A percentile compares a stretch with the other conserved stretches of the same genome.
Evolutionary conservation across 2,888 invertebrate species (phyloP).

Genomic region (Drosophila peninsularis): DNA sequence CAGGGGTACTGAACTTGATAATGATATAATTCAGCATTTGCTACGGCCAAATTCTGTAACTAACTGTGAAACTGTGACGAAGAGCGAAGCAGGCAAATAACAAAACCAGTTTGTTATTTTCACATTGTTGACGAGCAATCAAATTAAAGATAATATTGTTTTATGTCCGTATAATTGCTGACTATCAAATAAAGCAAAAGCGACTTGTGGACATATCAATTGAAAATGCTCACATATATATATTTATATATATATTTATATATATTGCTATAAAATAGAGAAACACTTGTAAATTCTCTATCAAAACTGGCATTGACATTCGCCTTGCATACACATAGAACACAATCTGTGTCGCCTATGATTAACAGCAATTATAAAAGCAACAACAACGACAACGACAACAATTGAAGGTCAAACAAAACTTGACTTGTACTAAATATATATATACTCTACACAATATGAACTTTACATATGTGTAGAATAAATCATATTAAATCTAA

Average conservation of each 20-base stretch:
- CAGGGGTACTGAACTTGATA: no score
- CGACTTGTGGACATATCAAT: background rate
- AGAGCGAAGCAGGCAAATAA: background rate
- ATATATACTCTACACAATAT: background rate
- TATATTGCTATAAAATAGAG: background rate
- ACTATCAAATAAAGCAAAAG: constrained; percentile 1
- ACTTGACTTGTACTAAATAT: constrained; percentile 16
- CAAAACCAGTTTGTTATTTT: background rate
- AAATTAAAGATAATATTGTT: background rate
- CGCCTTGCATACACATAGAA: background rate
- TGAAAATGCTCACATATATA: background rate
- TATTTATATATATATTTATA: no score
- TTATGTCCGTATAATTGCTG: background rate
- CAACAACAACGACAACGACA: constrained; percentile 13
- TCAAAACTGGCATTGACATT: constrained; percentile 1
- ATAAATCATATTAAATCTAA: background rate
- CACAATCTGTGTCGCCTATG: constrained; percentile 4
- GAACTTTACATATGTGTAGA: background rate
- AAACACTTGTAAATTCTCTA: constrained; percentile 2
- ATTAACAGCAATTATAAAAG: background rate
- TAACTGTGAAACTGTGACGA: background rate
- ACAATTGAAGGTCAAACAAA: constrained; percentile 31
- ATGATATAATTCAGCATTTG: no score
- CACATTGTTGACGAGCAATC: background rate
- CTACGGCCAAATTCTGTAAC: no score